A percentile compares a stretch with the other conserved stretches of the same genome.
Conservation (phyloP, 1,140 invertebrate genomes). For the Brachionus koreanus region DNA sequence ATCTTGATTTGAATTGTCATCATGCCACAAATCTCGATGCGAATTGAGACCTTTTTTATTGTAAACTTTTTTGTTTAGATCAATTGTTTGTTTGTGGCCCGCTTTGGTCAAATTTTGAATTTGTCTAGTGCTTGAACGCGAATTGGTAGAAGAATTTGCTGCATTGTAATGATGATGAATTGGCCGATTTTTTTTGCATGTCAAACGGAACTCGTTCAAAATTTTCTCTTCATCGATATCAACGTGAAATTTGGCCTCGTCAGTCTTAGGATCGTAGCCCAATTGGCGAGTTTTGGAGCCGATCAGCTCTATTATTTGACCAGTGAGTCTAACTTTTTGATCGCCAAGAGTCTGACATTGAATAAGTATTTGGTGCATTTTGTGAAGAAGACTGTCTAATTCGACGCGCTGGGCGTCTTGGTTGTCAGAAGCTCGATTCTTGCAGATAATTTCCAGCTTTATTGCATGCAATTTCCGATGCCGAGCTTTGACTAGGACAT, state of each 20-base stretch:
- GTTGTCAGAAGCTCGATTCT: background rate
- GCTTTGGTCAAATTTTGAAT: background rate
- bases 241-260: constrained; percentile 10
- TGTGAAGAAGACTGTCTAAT: background rate
- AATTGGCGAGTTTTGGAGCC: background rate
- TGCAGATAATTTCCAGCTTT: background rate
- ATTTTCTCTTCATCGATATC: constrained; percentile 42
- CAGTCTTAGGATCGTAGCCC: background rate
- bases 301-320: constrained; percentile 28
- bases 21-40: background rate
- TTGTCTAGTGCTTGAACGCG: constrained; percentile 4
- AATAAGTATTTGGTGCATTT: background rate
- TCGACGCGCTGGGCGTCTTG: background rate
- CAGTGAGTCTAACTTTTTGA: constrained; percentile 9
- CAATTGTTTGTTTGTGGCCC: background rate
- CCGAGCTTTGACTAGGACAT: background rate
- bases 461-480: background rate
- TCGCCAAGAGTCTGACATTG: constrained; percentile 41
- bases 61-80: background rate
- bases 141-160: background rate
- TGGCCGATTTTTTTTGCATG: constrained; percentile 4
- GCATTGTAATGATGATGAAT: constrained; percentile 21
- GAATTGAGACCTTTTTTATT: background rate
- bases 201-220: background rate
- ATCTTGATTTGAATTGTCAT: background rate